These are phyloP conservation scores for Leiothrix lutea DNA, from an alignment of 2,113 vertebrate species.

Conservation along the genomic window DNA sequence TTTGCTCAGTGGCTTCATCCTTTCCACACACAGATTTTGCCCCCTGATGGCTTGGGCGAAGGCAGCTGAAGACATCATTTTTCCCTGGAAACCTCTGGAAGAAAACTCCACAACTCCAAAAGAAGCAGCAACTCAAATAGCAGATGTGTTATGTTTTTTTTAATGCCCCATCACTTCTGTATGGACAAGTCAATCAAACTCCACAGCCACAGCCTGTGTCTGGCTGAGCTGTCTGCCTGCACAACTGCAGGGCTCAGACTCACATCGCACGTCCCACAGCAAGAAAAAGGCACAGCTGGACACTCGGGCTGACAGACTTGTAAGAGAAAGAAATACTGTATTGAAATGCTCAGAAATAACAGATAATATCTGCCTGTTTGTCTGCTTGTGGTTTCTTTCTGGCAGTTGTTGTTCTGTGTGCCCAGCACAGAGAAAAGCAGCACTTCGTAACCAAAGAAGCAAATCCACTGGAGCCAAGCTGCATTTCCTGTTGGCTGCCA, in stretches of 20 bases:
- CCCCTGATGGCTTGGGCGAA: background rate
- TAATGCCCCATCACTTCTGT: background rate
- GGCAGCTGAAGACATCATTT: background rate
- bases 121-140: background rate
- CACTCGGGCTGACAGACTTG: background rate
- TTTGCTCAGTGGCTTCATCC: background rate
- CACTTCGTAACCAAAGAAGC: background rate
- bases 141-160: background rate
- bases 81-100: background rate
- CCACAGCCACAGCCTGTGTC: background rate
- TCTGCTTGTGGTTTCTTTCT: background rate
- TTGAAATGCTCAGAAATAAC: conserved; percentile 20
- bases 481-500: background rate
- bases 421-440: background rate
- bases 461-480: background rate
- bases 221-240: background rate
- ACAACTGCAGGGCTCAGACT: background rate
- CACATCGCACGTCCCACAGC: background rate
- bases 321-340: background rate
- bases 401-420: background rate
- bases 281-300: background rate
- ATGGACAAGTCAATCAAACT: background rate
- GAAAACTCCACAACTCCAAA: background rate
- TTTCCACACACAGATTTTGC: conserved; percentile 44
- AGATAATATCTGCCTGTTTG: background rate